Conservation (phyloP, 2,888 invertebrate species). For the Eurytoma adleriae region DNA sequence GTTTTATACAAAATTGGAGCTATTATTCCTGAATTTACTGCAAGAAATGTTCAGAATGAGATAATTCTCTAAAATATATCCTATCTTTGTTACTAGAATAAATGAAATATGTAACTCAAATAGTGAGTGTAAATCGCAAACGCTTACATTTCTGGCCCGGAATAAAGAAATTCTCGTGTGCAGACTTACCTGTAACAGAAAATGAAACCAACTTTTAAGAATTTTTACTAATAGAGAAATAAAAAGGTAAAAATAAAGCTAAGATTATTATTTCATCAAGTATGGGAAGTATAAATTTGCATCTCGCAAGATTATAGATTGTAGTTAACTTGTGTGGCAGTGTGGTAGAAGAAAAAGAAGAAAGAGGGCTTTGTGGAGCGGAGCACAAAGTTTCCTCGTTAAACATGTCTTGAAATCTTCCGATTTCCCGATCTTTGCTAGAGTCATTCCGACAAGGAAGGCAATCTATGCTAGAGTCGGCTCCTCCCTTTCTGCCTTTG, state of each 20-base stretch:
- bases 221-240: too few species aligned
- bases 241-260: too few species aligned
- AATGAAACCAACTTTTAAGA: background rate
- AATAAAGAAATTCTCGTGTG: too few species aligned
- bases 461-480: constrained; percentile 41
- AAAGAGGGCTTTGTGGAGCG: background rate
- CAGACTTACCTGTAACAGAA: background rate
- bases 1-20: constrained; percentile 30
- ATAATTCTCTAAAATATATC: too few species aligned
- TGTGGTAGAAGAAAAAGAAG: background rate
- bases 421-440: constrained; percentile 55
- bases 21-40: constrained; percentile 31
- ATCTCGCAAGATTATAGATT: too few species aligned
- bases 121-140: too few species aligned
- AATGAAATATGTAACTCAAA: too few species aligned
- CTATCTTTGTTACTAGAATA: background rate
- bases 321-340: background rate
- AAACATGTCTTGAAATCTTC: constrained; percentile 62
- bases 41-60: constrained; percentile 8
- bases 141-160: too few species aligned
- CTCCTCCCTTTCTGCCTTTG: background rate
- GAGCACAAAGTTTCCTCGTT: constrained; percentile 62
- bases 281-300: too few species aligned
- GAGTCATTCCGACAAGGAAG: constrained; percentile 49
- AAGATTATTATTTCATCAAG: too few species aligned